These are phyloP conservation scores for Schizotus pectinicornis DNA, from an alignment of 2,888 invertebrate genomes.

Conservation along the genomic window DNA sequence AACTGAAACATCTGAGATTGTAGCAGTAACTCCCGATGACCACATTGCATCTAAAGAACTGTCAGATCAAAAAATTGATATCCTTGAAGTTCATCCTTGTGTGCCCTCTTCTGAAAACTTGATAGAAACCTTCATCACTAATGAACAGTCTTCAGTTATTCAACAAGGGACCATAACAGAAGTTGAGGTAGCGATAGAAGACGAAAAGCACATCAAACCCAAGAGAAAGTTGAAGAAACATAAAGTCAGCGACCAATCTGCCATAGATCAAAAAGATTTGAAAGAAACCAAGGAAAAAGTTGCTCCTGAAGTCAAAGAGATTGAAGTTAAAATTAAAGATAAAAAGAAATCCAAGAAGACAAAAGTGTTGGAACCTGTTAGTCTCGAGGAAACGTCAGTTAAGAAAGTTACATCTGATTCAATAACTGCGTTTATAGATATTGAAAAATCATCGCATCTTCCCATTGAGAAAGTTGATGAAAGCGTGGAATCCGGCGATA, in stretches of 20 bases:
- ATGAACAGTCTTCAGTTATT: no score
- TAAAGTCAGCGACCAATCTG: no score
- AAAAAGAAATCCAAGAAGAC: constrained; percentile 18
- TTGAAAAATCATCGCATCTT: background rate
- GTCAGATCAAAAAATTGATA: no score
- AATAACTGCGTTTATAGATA: background rate
- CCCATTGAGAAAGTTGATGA: background rate
- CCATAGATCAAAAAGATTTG: background rate
- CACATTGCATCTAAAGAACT: no score
- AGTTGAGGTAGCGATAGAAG: background rate
- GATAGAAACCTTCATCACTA: no score
- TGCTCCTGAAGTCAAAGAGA: constrained; percentile 1
- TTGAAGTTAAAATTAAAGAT: constrained; percentile 3
- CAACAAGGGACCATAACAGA: constrained; percentile 1
- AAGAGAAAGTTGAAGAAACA: constrained; percentile 4
- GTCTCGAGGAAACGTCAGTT: background rate
- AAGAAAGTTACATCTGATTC: background rate
- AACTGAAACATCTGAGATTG: no score
- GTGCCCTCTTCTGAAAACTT: no score
- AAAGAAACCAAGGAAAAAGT: background rate
- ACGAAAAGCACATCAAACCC: constrained; percentile 24
- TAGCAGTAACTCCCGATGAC: no score
- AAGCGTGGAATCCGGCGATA: background rate
- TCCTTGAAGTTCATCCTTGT: no score
- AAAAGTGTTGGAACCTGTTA: constrained; percentile 5